Base-by-base conservation (phyloP, 2,113 vertebrate genomes). In the Dipodomys stephensi region DNA sequence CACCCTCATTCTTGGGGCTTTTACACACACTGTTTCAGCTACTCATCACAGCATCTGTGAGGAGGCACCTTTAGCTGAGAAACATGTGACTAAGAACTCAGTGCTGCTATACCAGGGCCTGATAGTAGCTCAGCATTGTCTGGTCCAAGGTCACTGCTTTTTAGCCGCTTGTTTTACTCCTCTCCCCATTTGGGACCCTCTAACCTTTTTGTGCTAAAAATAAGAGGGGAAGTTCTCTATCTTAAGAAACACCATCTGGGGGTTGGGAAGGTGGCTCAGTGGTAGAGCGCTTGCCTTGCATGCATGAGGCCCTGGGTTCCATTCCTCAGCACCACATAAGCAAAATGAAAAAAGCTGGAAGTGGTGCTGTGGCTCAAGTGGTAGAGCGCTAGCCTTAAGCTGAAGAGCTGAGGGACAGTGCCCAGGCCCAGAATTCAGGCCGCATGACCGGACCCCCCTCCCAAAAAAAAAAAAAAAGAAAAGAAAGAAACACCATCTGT, bases 201-300 rank as follows among this genome's bases (percentile, higher is more conserved):
- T 25, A 81, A 68, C 46, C 28, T 4, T 76, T 53, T 68, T 1
- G 5, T 10, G 62, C 35, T 84, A 35, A 84, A 88, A 88, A 28
- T 81, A 87, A 86, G 62, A 32, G 22, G 77, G 81, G 49, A 90
- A 87, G 27, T 25, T 81, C 65, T 46, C 4, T 93, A 92, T 92
- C 87, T 22, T 93, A 78, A 87, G 79, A 74, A 20, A 46, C 74
- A 28, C 69, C 76, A 60, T 88, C 35, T 16, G 1, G n/a, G n/a
- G n/a, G n/a, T n/a, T n/a, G n/a, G n/a, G n/a, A n/a, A n/a, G n/a
- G n/a, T n/a, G n/a, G n/a, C n/a, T n/a, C n/a, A n/a, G n/a, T n/a
- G n/a, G n/a, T n/a, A n/a, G n/a, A n/a, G n/a, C n/a, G n/a, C n/a
- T n/a, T n/a, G n/a, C n/a, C n/a, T n/a, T n/a, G n/a, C n/a, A n/a